Base-by-base conservation (phyloP, 2,797 vertebrate genomes). In the Ptychobarbus kaznakovi region DNA sequence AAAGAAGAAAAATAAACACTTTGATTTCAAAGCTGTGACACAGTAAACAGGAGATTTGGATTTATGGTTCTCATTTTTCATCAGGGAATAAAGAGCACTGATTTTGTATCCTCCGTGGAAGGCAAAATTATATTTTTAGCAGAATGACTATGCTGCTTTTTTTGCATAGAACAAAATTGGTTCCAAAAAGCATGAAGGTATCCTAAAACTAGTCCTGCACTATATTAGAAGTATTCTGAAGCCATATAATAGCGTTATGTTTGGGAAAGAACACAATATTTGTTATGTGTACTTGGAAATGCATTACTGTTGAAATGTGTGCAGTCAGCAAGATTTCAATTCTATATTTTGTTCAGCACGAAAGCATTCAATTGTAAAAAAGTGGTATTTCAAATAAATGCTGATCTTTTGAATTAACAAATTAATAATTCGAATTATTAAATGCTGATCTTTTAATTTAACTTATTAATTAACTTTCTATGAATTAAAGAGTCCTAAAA, bases 31-130 rank as follows among this genome's bases (percentile, higher is more conserved):
- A 32, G 38, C 16, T 6, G 22, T 75, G 13, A 74, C 42, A 40
- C 56, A 80, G 73, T 83, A 42, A 80, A 82, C 51, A 46, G 51
- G 35, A 40, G 15, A 72, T 25, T 40, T 70, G 49, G 51, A 58
- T 25, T 28, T 38, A 69, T 40, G 49, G 51, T 70, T 69, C 22
- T 18, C 32, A 16, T 9, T 53, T 35, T 70, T 69, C 49, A 18
- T 70, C 4, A 20, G 2, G 32, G 25, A 72, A 18, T 53, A 53
- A 69, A 81, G 46, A 56, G 80, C 66, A 42, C 46, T 51, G 9
- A 35, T 75, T 35, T 53, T n/a, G 49, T 76, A 51, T 74, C 72
- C 46, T 56, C 11, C 32, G n/a, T 53, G 49, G 3, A 22, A 13
- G 20, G 49, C 73, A 75, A 75, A 25, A 72, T 42, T 3, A 8